Evolutionary conservation across 2,113 vertebrate genomes (phyloP).

Genomic region (Protomyctophum bolini): DNA sequence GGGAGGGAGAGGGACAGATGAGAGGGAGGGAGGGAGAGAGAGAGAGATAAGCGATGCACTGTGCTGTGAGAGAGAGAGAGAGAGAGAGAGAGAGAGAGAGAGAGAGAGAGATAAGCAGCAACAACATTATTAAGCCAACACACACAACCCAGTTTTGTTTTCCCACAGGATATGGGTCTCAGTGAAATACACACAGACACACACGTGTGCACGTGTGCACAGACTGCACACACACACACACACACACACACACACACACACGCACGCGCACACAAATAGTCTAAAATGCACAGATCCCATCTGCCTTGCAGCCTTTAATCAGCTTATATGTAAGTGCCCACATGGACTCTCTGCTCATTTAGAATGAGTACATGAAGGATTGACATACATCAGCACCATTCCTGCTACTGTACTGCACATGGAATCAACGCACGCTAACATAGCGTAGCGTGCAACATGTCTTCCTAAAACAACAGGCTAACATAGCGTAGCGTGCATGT

Average conservation of each 20-base stretch:
- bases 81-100: not conserved
- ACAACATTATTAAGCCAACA: slow-evolving; percentile 54
- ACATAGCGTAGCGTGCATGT: too few relatives aligned
- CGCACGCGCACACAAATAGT: slow-evolving; percentile 34
- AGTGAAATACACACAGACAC: slow-evolving; percentile 17
- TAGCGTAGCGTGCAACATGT: too few relatives aligned
- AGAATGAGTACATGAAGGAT: slow-evolving; percentile 47
- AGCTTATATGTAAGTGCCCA: slow-evolving; percentile 61
- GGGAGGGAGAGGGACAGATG: too few relatives aligned
- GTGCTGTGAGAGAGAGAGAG: not conserved
- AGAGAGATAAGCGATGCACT: slow-evolving; percentile 23
- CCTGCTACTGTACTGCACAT: not conserved
- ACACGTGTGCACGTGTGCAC: not conserved
- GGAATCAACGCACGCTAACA: too few relatives aligned
- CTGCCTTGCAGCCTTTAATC: slow-evolving; percentile 64
- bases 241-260: slow-evolving; percentile 31
- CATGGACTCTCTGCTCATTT: slow-evolving; percentile 28
- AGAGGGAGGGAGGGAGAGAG: slow-evolving; percentile 17
- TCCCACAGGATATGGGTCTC: slow-evolving; percentile 53
- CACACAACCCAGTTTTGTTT: slow-evolving; percentile 65
- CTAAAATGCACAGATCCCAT: slow-evolving; percentile 65
- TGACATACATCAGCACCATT: slow-evolving; percentile 55
- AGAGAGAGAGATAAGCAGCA: not conserved
- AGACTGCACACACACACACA: slow-evolving; percentile 15
- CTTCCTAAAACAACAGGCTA: too few relatives aligned